These are phyloP conservation scores for Agriotes lineatus DNA, from an alignment of 2,888 invertebrate genomes.

Conservation along the genomic window DNA sequence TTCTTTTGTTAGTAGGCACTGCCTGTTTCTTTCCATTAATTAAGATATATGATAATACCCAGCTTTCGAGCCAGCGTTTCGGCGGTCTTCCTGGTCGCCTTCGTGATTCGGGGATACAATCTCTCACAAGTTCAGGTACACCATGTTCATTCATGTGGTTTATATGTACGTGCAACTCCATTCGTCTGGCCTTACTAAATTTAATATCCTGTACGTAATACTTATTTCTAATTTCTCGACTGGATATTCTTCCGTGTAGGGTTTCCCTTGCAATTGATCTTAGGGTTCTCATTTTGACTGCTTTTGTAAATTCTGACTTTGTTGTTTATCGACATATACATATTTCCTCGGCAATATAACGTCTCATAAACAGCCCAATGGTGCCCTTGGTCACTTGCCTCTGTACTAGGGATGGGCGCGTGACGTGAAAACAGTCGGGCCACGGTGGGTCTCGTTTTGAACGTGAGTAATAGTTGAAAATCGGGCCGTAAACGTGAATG, in stretches of 20 bases:
- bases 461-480: too few relatives aligned
- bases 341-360: not conserved
- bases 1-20: too few relatives aligned
- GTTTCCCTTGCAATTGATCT: not conserved
- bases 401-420: too few relatives aligned
- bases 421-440: too few relatives aligned
- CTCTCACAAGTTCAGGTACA: not conserved
- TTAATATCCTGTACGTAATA: not conserved
- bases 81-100: not conserved
- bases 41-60: too few relatives aligned
- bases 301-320: not conserved
- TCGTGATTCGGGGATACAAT: not conserved
- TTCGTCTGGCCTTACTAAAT: not conserved
- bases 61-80: too few relatives aligned
- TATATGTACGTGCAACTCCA: not conserved
- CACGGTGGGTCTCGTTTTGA: too few relatives aligned
- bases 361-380: not conserved
- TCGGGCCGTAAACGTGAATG: too few relatives aligned
- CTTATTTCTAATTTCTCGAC: not conserved
- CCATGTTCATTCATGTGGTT: not conserved
- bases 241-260: not conserved
- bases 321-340: not conserved
- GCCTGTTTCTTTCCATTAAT: too few relatives aligned
- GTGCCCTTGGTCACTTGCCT: not conserved
- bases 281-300: not conserved